Conservation (phyloP, 2,888 invertebrate genomes). For the Cheilosia grossa region DNA sequence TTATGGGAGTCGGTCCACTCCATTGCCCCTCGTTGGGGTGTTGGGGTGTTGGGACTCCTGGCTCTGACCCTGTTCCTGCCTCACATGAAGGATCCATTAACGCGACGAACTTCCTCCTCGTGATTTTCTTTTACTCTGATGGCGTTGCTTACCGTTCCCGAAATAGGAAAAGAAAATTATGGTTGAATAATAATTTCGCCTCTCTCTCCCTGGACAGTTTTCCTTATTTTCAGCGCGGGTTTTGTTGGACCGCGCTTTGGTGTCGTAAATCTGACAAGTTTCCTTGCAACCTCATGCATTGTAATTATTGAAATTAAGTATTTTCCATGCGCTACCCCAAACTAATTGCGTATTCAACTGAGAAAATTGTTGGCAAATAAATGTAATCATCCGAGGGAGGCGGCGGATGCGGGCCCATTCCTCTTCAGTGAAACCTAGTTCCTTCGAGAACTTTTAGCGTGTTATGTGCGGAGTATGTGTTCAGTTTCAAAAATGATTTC, state of each 20-base stretch:
- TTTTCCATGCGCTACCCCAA: conserved; percentile 53
- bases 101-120: conserved; percentile 37
- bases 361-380: conserved; percentile 62
- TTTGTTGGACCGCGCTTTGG: conserved; percentile 18
- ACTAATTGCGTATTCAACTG: conserved; percentile 57
- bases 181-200: conserved; percentile 55
- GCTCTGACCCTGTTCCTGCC: conserved; percentile 7
- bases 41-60: background rate
- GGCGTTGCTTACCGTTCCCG: conserved; percentile 21
- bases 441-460: conserved; percentile 35
- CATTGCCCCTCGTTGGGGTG: conserved; percentile 20
- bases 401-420: background rate
- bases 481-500: conserved; percentile 37
- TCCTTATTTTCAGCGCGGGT: conserved; percentile 2
- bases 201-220: background rate
- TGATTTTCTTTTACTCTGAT: background rate
- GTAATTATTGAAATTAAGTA: conserved; percentile 73
- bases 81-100: conserved; percentile 59
- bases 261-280: conserved; percentile 50
- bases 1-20: conserved; percentile 32
- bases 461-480: background rate
- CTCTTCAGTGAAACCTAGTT: conserved; percentile 17
- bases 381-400: conserved; percentile 49
- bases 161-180: conserved; percentile 51
- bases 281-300: conserved; percentile 60